phyloP scores from a whole-genome alignment of 2,888 invertebrate genomes.

The Cenopis cana region DNA sequence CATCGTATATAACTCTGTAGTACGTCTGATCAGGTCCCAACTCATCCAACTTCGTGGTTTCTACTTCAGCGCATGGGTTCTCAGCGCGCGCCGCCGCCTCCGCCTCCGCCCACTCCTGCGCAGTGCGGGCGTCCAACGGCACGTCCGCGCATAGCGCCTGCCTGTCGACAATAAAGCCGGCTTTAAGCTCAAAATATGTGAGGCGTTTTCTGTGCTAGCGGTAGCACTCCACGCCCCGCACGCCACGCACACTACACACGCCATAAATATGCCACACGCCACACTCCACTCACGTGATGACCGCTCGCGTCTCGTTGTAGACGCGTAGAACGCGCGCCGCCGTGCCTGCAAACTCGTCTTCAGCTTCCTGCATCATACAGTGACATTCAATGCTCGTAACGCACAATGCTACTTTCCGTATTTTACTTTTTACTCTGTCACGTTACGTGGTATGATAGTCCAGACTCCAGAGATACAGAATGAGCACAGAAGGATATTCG shows the following conservation, averaged over 20 bases:
- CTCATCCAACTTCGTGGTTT: not conserved
- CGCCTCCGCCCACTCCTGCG: constrained; percentile 24
- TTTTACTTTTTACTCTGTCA: too few relatives aligned
- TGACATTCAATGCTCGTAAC: not conserved
- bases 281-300: constrained; percentile 62
- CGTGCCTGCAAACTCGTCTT: constrained; percentile 71
- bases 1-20: constrained; percentile 17
- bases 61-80: constrained; percentile 4
- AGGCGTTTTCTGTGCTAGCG: too few relatives aligned
- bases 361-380: constrained; percentile 58
- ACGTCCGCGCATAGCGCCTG: constrained; percentile 47
- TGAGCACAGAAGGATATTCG: too few relatives aligned
- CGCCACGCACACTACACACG: too few relatives aligned
- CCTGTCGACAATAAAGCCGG: constrained; percentile 38
- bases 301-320: constrained; percentile 67
- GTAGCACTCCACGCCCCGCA: too few relatives aligned
- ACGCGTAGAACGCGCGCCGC: constrained; percentile 64
- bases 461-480: too few relatives aligned
- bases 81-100: constrained; percentile 47
- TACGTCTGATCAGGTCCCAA: constrained; percentile 24
- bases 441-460: too few relatives aligned
- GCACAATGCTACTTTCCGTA: too few relatives aligned
- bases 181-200: too few relatives aligned
- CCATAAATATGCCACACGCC: too few relatives aligned
- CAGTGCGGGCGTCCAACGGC: constrained; percentile 34